A percentile compares a stretch with the other conserved stretches of the same genome.
These are phyloP conservation scores for Augiades crinisus DNA, from an alignment of 2,888 invertebrate species.

Conservation along the genomic window DNA sequence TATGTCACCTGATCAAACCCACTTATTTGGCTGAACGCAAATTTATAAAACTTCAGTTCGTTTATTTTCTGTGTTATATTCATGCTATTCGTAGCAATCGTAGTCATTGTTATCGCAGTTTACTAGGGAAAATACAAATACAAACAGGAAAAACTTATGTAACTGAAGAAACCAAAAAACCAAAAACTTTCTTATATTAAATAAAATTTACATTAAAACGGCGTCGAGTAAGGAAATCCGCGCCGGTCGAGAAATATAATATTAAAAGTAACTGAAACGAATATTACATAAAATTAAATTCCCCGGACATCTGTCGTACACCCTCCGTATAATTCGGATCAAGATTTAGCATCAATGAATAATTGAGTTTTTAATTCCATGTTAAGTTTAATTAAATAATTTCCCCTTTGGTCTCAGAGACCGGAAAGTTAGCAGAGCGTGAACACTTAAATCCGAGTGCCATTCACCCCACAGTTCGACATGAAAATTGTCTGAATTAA, in stretches of 20 bases:
- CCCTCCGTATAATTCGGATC: constrained; percentile 48
- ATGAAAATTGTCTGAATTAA: constrained; percentile 18
- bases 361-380: constrained; percentile 41
- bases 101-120: too few species aligned
- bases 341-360: constrained; percentile 65
- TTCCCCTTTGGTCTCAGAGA: constrained; percentile 17
- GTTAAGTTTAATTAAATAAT: constrained; percentile 33
- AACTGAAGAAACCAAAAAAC: too few species aligned
- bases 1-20: too few species aligned
- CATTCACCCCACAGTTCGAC: constrained; percentile 18
- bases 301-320: constrained; percentile 71
- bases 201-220: constrained; percentile 57
- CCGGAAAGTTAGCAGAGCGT: constrained; percentile 17
- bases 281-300: constrained; percentile 67
- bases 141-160: too few species aligned
- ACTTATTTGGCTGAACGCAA: too few species aligned
- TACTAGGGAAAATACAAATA: too few species aligned
- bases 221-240: constrained; percentile 49
- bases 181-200: constrained; percentile 43
- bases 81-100: too few species aligned
- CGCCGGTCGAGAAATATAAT: constrained; percentile 46
- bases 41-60: too few species aligned
- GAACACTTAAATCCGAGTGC: constrained; percentile 18
- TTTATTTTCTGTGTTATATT: too few species aligned
- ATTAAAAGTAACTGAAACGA: constrained; percentile 65